Conservation (phyloP, 2,797 vertebrate genomes). For the Erethizon dorsatum region DNA sequence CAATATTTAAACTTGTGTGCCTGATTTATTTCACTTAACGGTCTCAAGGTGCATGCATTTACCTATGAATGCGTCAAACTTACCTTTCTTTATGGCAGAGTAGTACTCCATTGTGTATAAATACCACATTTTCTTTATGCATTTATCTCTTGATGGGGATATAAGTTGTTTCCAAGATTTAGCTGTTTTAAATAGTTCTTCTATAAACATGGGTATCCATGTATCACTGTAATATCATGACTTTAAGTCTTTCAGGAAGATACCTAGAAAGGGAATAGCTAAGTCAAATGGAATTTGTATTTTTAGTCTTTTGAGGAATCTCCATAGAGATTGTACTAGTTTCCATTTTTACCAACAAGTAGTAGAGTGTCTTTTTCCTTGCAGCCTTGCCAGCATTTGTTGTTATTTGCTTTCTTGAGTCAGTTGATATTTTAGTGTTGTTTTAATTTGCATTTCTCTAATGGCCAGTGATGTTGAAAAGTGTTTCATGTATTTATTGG, state of each 20-base stretch:
- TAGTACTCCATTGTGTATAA: not conserved
- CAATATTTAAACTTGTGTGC: not conserved
- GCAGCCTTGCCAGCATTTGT: not conserved
- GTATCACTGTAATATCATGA: not conserved
- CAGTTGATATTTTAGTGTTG: not conserved
- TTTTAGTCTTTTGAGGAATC: not conserved
- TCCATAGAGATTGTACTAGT: not conserved
- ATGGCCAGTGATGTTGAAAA: not conserved
- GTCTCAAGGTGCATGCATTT: not conserved
- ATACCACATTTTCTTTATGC: not conserved
- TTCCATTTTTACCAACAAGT: not conserved
- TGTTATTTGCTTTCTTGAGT: not conserved
- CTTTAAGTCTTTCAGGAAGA: not conserved
- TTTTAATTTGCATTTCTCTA: not conserved
- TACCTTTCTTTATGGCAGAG: not conserved
- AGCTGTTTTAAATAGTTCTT: not conserved
- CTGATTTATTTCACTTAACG: not conserved
- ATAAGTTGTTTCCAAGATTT: not conserved
- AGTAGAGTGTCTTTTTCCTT: not conserved
- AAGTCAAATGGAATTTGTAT: not conserved
- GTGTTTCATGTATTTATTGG: not conserved
- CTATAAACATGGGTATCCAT: not conserved
- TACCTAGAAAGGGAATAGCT: not conserved
- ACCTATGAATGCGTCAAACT: not conserved
- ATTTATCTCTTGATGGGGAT: not conserved